Evolutionary conservation across 2,888 invertebrate species (phyloP).

Genomic region (Cerceris ruficornis): DNA sequence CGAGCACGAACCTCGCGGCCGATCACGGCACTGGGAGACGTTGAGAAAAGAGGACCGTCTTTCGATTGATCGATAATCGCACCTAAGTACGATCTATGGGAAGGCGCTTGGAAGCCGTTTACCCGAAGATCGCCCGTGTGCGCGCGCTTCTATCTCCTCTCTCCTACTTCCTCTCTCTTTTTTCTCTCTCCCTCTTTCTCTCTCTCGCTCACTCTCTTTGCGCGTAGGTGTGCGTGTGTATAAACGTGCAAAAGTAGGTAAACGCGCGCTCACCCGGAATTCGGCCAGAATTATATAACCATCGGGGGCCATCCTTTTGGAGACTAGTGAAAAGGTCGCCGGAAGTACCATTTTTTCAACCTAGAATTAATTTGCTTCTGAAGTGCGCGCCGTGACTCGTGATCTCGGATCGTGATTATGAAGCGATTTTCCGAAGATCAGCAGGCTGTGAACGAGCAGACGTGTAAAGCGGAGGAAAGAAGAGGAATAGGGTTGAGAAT

Average conservation of each 20-base stretch:
- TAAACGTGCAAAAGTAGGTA: background rate
- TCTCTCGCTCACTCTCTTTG: background rate
- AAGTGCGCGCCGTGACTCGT: background rate
- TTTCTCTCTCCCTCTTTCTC: too few species aligned
- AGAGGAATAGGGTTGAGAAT: background rate
- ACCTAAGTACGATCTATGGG: constrained; percentile 17
- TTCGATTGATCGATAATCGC: constrained; percentile 21
- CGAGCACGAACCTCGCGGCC: constrained; percentile 28
- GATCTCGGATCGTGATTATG: background rate
- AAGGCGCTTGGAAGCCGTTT: background rate
- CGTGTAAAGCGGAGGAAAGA: background rate
- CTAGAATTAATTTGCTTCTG: background rate
- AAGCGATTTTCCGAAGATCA: background rate
- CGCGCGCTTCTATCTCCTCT: too few species aligned
- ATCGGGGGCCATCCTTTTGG: background rate
- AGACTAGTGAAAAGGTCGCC: background rate
- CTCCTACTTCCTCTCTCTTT: too few species aligned
- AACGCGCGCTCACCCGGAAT: background rate
- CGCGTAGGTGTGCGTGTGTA: background rate
- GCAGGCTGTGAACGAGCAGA: background rate
- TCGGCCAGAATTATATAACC: background rate
- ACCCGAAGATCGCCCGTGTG: background rate
- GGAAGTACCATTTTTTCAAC: background rate
- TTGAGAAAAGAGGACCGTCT: constrained; percentile 3
- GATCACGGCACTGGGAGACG: constrained; percentile 1